Base-by-base conservation (phyloP, 2,888 invertebrate species). In the Portevinia maculata region DNA sequence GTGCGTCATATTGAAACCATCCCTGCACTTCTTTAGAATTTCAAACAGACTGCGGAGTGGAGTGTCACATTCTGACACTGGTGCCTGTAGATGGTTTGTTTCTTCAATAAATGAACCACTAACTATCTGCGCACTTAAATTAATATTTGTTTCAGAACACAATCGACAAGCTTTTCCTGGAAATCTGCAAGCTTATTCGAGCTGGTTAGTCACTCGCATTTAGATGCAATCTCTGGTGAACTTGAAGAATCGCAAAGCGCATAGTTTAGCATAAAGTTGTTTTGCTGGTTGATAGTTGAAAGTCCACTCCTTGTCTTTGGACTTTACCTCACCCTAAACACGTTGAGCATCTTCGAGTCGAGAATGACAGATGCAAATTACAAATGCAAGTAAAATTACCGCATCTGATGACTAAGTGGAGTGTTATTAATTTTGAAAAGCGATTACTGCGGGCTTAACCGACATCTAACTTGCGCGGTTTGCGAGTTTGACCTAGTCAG, bases 361-460 rank as follows among this genome's bases (percentile, higher is more conserved):
- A 28, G 57, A 70, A 70, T 48, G 69, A 50, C 28, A 70, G 44
- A 57, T 46, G 13, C 8, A 32, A 32, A 39, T 3, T 13, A 13
- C 39, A 32, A 62, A 53, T 64, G 62, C 65, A 76, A 55, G 52
- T 70, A 48, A 55, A 76, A 76, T 76, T 69, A 55, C 53, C 62
- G 39, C 60, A 69, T 60, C 60, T 46, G 60, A 74, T 50, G 60
- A 69, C 53, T 75, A 67, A 75, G 30, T 75, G 60, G 76, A 76
- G 69, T 76, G 70, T 76, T 76, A 76, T 76, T 76, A 76, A 62
- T 70, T 62, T 76, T 76, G 76, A 76, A 76, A 76, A 76, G 70
- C 70, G 62, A 76, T 76, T 76, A 76, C 55, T 46, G 7, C 48
- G 55, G 44, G 13, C 67, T 55, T 67, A 44, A 37, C 57, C 48